A percentile compares a stretch with the other conserved stretches of the same genome.
Evolutionary conservation across 2,113 vertebrate genomes (phyloP).

Genomic region (Mobula hypostoma): DNA sequence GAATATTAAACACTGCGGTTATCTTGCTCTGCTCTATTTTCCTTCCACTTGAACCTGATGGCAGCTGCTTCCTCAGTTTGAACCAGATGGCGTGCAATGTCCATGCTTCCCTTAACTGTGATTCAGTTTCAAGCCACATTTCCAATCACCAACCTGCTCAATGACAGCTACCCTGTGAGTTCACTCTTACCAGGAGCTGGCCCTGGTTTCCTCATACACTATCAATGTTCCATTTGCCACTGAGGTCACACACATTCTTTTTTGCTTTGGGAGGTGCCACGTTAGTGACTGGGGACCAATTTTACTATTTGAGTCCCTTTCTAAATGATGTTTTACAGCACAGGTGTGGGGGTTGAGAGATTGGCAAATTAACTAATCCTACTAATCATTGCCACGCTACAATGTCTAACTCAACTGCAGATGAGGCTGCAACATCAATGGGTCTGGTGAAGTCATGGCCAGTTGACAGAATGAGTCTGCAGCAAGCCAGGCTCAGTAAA

Average conservation of each 20-base stretch:
- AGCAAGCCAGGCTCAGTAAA: too few species aligned
- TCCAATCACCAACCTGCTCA: not conserved
- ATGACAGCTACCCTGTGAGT: too few species aligned
- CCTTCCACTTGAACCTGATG: not conserved
- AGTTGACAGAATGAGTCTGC: too few species aligned
- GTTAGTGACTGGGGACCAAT: not conserved
- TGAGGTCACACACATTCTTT: not conserved
- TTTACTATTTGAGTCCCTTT: not conserved
- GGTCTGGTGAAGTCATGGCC: too few species aligned
- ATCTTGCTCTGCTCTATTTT: not conserved
- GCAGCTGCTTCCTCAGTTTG: not conserved
- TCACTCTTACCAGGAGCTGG: not conserved
- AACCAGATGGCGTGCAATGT: not conserved
- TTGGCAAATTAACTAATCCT: not conserved
- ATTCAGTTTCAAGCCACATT: not conserved
- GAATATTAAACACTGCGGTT: not conserved
- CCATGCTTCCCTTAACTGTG: not conserved
- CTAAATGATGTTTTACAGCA: not conserved
- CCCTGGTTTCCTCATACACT: not conserved
- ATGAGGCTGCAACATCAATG: too few species aligned
- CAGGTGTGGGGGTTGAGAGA: not conserved
- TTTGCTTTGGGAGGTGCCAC: not conserved
- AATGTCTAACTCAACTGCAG: not conserved
- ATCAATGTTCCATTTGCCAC: not conserved
- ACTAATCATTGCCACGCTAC: too few species aligned